Evolutionary conservation across 2,113 vertebrate genomes (phyloP).

Genomic region (Oryzias melastigma): DNA sequence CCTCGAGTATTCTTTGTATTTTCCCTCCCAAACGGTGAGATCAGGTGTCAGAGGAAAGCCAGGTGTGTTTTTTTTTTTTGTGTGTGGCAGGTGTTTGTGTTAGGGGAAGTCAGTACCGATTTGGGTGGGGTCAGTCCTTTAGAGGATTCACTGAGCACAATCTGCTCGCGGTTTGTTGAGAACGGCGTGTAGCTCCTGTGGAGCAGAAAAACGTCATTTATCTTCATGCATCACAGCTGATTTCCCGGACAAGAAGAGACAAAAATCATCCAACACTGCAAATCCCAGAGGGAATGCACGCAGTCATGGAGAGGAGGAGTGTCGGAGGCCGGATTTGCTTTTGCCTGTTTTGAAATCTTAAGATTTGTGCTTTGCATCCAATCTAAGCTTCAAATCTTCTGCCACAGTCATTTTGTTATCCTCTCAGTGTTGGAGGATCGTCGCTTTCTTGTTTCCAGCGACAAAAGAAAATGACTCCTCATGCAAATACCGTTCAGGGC

Average conservation of each 20-base stretch:
- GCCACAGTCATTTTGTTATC: slow-evolving; percentile 29
- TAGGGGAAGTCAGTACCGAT: slow-evolving; percentile 41
- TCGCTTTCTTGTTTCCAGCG: slow-evolving; percentile 27
- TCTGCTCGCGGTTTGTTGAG: slow-evolving; percentile 50
- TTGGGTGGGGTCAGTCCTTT: slow-evolving; percentile 54
- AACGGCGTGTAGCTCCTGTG: slow-evolving; percentile 47
- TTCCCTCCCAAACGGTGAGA: slow-evolving; percentile 37
- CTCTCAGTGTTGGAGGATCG: slow-evolving; percentile 14
- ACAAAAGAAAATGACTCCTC: slow-evolving; percentile 43
- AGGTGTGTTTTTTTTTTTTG: slow-evolving; percentile 35
- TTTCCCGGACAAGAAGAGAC: slow-evolving; percentile 36
- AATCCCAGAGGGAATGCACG: slow-evolving; percentile 41
- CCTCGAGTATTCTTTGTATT: slow-evolving; percentile 4
- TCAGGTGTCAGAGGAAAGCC: slow-evolving; percentile 57
- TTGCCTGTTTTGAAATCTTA: slow-evolving; percentile 8
- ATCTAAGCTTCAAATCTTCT: slow-evolving; percentile 16
- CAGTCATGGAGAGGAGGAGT: slow-evolving; percentile 11
- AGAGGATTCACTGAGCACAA: slow-evolving; percentile 57
- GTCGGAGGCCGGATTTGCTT: slow-evolving; percentile 10
- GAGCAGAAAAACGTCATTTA: slow-evolving; percentile 68
- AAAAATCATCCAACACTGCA: slow-evolving; percentile 27
- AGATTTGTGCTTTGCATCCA: slow-evolving; percentile 15
- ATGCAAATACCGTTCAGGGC: slow-evolving; percentile 46
- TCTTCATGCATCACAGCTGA: slow-evolving; percentile 67
- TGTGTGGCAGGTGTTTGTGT: slow-evolving; percentile 7